Evolutionary conservation across 2,888 invertebrate genomes (phyloP), one percentile per base, ranked within the genome.

Genomic region (Cosmia trapezina): DNA sequence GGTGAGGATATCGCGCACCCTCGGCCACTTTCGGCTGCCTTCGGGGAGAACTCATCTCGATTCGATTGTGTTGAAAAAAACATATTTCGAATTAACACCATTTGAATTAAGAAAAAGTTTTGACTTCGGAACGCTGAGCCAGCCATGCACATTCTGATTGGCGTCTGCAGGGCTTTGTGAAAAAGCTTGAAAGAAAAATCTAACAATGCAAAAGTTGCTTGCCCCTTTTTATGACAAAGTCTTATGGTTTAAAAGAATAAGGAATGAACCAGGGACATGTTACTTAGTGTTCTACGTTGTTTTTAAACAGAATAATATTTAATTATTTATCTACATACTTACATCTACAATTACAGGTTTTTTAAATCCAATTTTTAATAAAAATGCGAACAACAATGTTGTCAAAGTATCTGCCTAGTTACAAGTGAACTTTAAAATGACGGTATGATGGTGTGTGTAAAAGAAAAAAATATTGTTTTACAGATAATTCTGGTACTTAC

Each of bases 21-120:
- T 94, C 96, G 96, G 93, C 86, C 54, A 74, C 81, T 83, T 85
- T 95, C 95, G 96, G 92, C 83, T 78, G 78, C 86, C 85, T 87
- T 94, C 95, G 95, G 91, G 74, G 80, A 37, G 37, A 84, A 89
- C 91, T 93, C 94, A 94, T 95, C 94, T 93, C 91, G 90, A 92
- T 94, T 94, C 94, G 93, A 94, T 94, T 94, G 92, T 93, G 90
- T 92, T 87, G 86, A 92, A 93, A 93, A 89, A 93, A 94, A 93
- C 90, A 93, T 54, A 92, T 94, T 94, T 91, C 83, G 87, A 91
- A 86, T 83, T 87, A 89, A 88, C 88, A 86, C 76, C 28, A 64
- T 77, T 77, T 81, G 56, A 81, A 81, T 77, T 65, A 61, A 80
- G 65, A 65, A 61, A 56, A 77, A 61, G 41, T 63, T 80, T 78